Evolutionary conservation across 1,140 invertebrate species (phyloP), one percentile per base, ranked within the genome.

Genomic region (Heterodera schachtii): DNA sequence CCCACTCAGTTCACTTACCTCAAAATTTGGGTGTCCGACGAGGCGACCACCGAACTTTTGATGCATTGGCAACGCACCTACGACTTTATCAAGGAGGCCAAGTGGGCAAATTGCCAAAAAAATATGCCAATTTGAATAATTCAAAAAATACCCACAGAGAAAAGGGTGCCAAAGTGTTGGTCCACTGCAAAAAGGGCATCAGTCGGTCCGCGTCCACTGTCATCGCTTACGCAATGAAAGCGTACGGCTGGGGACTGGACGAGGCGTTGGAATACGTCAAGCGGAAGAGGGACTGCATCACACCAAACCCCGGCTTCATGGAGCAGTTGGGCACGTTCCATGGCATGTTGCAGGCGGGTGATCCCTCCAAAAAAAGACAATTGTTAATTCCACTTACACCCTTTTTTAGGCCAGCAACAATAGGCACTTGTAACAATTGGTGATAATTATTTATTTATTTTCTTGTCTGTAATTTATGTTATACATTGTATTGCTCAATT

Each of bases 131-230:
- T 31, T 31, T 9, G 41, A 44, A 73, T 64, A 47, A 47, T 74
- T 74, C 8, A 8, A 82, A 47, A 73, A 47, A 0, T 4, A 9
- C 82, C 52, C 19, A 57, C 88, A 93, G 93, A 90, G 93, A 94
- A 84, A 93, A 94, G 87, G 94, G 94, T 21, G 95, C 94, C 13
- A 96, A 96, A 91, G 95, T 97, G 43, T 91, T 98, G 75, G 96
- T 98, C 47, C 96, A 98, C 90, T 98, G 97, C 91, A 98, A 98
- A 91, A 98, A 98, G 96, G 97, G 97, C 7, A 94, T 98, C n/a
- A 97, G 96, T 90, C 92, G 96, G 73, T 98, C 96, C 4, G 96
- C 97, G 2, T 97, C 96, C 0, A 97, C 98, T 16, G 97, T 98
- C 31, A 89, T 90, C 75, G 80, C 89, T 4, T 89, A 87, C 76